Evolutionary conservation across 2,113 vertebrate species (phyloP).

Genomic region (Okapia johnstoni): DNA sequence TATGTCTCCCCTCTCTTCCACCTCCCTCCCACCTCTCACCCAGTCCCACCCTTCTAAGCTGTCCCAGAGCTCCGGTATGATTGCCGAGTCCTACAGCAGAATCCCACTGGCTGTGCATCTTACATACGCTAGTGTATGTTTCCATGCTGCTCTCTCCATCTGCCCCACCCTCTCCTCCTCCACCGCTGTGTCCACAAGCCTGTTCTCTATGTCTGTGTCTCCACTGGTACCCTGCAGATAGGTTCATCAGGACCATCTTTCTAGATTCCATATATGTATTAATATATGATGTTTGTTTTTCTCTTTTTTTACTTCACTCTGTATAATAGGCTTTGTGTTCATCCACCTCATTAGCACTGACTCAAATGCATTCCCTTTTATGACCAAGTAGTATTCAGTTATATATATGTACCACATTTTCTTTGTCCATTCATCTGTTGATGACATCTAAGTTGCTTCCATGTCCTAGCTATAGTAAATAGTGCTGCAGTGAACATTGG

Average conservation of each 20-base stretch:
- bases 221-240: neutral
- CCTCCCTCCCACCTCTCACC: neutral
- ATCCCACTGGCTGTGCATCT: neutral
- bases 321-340: neutral
- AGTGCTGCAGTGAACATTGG: neutral
- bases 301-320: neutral
- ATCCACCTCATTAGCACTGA: neutral
- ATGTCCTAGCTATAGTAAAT: neutral
- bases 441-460: neutral
- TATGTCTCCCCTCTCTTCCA: fast-evolving
- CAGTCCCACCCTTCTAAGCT: neutral
- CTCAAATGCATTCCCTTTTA: neutral
- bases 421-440: neutral
- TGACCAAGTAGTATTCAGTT: neutral
- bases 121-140: neutral
- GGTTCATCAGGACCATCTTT: neutral
- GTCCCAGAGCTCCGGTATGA: neutral
- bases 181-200: neutral
- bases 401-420: neutral
- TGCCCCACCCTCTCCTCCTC: neutral
- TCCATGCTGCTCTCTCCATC: neutral
- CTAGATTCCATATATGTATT: neutral
- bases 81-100: neutral
- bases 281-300: neutral
- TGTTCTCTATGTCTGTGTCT: neutral